Evolutionary conservation across 2,888 invertebrate species (phyloP).

Genomic region (Dicranocentrus wangi): DNA sequence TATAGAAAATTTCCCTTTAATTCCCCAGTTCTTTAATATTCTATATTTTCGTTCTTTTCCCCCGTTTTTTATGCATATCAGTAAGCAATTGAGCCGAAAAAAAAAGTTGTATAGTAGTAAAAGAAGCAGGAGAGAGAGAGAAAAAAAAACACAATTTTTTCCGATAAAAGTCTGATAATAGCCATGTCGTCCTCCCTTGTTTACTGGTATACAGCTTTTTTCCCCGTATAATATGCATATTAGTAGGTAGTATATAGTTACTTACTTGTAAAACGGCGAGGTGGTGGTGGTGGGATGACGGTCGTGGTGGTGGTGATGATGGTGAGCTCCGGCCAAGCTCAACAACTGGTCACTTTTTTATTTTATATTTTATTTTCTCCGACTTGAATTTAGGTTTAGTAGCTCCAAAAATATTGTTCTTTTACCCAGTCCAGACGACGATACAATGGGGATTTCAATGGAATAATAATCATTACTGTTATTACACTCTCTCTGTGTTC

Average conservation of each 20-base stretch:
- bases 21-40: conserved; percentile 26
- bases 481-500: conserved; percentile 56
- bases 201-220: background rate
- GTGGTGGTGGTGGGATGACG: conserved; percentile 9
- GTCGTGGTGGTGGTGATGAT: background rate
- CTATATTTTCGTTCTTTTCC: conserved; percentile 35
- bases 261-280: conserved; percentile 25
- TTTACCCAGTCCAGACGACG: conserved; percentile 24
- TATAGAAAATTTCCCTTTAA: conserved; percentile 44
- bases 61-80: conserved; percentile 32
- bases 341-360: conserved; percentile 54
- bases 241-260: no score
- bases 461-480: conserved; percentile 60
- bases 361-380: background rate
- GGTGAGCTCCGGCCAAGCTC: background rate
- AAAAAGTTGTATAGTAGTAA: background rate
- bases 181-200: conserved; percentile 45
- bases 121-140: background rate
- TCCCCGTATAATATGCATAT: no score
- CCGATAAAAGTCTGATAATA: conserved; percentile 60
- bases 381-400: no score
- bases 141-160: conserved; percentile 42
- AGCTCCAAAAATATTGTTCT: background rate
- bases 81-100: background rate
- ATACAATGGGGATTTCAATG: conserved; percentile 49